Evolutionary conservation across 2,888 invertebrate species (phyloP).

Genomic region (Odontomyia ornata): DNA sequence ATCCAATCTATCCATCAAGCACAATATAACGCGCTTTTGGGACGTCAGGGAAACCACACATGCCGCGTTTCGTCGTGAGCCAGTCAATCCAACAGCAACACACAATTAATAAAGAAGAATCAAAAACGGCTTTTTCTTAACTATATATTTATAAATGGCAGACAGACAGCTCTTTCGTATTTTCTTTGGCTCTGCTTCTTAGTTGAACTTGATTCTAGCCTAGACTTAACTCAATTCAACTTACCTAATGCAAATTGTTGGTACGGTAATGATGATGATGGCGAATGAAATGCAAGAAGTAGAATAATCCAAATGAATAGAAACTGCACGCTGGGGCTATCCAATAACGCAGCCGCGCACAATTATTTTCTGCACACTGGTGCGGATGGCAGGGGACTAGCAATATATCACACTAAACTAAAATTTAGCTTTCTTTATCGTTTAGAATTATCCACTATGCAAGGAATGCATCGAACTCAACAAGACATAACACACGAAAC

Average conservation of each 20-base stretch:
- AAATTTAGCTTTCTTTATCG: not conserved
- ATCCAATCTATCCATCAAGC: conserved; percentile 3
- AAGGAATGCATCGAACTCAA: not conserved
- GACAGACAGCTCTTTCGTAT: too few species aligned
- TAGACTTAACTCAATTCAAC: not conserved
- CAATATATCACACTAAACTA: conserved; percentile 27
- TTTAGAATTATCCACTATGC: conserved; percentile 18
- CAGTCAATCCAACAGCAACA: not conserved
- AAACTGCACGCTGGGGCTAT: conserved; percentile 14
- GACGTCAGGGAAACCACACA: not conserved
- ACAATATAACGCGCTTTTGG: not conserved
- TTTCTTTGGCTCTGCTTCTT: too few species aligned
- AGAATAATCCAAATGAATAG: conserved; percentile 27
- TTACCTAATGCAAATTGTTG: conserved; percentile 12
- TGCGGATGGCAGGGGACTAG: not conserved
- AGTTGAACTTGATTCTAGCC: too few species aligned
- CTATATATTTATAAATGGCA: too few species aligned
- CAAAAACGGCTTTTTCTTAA: not conserved
- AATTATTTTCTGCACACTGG: conserved; percentile 5
- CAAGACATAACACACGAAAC: not conserved
- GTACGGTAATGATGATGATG: conserved; percentile 9
- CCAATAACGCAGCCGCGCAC: conserved; percentile 32
- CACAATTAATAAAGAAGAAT: not conserved
- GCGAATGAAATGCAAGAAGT: not conserved
- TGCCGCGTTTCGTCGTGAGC: not conserved